Evolutionary conservation across 2,797 vertebrate species (phyloP).

Genomic region (Salarias fasciatus): DNA sequence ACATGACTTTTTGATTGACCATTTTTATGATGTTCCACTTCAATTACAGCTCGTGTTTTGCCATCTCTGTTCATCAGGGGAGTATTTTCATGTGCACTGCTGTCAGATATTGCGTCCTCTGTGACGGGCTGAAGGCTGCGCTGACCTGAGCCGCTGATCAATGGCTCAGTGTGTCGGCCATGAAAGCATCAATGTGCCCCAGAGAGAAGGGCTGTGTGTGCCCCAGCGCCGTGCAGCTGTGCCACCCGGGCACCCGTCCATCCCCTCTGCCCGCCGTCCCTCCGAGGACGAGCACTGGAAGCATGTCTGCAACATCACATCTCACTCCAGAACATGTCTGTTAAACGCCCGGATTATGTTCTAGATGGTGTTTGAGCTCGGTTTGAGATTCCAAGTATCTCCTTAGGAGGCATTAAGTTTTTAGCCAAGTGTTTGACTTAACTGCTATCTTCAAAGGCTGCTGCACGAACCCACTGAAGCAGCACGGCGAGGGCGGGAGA

Average conservation of each 20-base stretch:
- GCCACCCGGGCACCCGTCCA: constrained; percentile 69
- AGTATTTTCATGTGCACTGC: constrained; percentile 33
- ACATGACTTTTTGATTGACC: too few relatives aligned
- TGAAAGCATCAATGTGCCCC: constrained; percentile 80
- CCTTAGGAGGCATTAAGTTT: too few relatives aligned
- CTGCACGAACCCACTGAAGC: background rate
- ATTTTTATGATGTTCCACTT: too few relatives aligned
- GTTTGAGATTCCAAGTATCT: too few relatives aligned
- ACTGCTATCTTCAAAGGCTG: background rate
- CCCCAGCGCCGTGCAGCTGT: constrained; percentile 73
- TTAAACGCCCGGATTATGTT: too few relatives aligned
- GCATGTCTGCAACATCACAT: background rate
- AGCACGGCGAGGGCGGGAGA: background rate
- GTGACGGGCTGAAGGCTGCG: constrained; percentile 27
- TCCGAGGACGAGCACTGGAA: constrained; percentile 12
- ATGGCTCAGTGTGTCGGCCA: constrained; percentile 79
- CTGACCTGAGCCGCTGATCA: constrained; percentile 67
- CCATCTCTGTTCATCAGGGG: constrained; percentile 19
- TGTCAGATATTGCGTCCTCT: constrained; percentile 38
- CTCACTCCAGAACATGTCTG: too few relatives aligned
- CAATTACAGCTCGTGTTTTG: too few relatives aligned
- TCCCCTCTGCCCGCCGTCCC: constrained; percentile 48
- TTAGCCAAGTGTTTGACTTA: too few relatives aligned
- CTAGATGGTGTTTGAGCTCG: background rate
- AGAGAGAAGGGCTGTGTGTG: constrained; percentile 78